Percentiles rank a stretch among this genome's conserved stretches.
Conservation (phyloP, 2,888 invertebrate species). For the Cremastinae sp. region DNA sequence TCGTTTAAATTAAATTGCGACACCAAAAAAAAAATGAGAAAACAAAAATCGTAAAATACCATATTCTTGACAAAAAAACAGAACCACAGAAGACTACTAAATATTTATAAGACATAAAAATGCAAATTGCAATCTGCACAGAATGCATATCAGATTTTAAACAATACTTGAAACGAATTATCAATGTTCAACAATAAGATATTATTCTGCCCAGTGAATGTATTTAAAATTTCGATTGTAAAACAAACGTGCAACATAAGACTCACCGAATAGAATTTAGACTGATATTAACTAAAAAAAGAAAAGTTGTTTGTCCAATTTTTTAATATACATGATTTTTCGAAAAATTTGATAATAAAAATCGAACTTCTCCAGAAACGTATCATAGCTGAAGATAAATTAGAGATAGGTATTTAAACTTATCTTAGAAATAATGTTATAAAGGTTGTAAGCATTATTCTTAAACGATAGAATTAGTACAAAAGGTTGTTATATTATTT, state of each 20-base stretch:
- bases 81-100: neutral
- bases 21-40: neutral
- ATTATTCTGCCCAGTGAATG: neutral
- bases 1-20: too few relatives aligned
- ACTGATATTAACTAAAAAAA: neutral
- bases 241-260: too few relatives aligned
- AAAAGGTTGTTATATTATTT: too few relatives aligned
- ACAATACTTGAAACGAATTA: slow-evolving; percentile 10
- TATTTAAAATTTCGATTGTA: slow-evolving; percentile 1
- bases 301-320: neutral
- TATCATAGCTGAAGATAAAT: too few relatives aligned
- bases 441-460: too few relatives aligned
- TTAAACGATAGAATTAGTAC: too few relatives aligned
- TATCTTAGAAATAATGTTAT: too few relatives aligned
- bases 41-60: slow-evolving; percentile 1
- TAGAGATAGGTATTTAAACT: too few relatives aligned
- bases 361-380: too few relatives aligned
- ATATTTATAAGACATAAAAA: neutral
- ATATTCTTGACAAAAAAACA: neutral
- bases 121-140: neutral
- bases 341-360: neutral
- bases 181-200: neutral
- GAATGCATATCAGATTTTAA: slow-evolving; percentile 46
- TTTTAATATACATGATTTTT: neutral
- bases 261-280: neutral